phyloP scores from a whole-genome alignment of 2,113 vertebrate species.

The Halichoeres trimaculatus region DNA sequence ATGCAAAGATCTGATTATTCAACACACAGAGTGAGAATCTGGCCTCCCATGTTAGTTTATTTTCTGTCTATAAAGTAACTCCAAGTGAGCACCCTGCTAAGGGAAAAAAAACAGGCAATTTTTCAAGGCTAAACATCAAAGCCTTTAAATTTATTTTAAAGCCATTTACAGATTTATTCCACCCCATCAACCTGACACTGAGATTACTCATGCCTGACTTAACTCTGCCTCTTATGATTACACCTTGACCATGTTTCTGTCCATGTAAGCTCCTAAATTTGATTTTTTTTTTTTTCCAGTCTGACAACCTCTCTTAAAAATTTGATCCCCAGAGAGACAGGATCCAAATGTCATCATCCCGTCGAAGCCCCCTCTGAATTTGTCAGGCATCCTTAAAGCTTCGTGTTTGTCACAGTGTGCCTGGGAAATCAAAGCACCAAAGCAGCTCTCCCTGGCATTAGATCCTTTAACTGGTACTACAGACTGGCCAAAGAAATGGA shows the following conservation, averaged over 20 bases:
- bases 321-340: too few relatives aligned
- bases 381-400: too few relatives aligned
- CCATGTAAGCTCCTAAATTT: background rate
- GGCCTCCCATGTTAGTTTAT: background rate
- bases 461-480: too few relatives aligned
- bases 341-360: too few relatives aligned
- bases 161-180: background rate
- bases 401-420: too few relatives aligned
- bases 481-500: too few relatives aligned
- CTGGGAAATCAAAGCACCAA: too few relatives aligned
- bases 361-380: too few relatives aligned
- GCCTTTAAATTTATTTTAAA: background rate
- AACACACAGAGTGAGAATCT: background rate
- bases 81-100: background rate
- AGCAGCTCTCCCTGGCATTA: too few relatives aligned
- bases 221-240: background rate
- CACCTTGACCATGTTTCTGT: background rate
- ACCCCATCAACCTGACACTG: background rate
- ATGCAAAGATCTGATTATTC: background rate
- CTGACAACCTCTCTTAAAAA: too few relatives aligned
- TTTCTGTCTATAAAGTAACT: background rate
- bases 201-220: background rate
- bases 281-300: too few relatives aligned
- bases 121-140: background rate
- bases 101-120: background rate